Conservation (phyloP, 2,797 vertebrate genomes). For the Phylloscopus collybita region DNA sequence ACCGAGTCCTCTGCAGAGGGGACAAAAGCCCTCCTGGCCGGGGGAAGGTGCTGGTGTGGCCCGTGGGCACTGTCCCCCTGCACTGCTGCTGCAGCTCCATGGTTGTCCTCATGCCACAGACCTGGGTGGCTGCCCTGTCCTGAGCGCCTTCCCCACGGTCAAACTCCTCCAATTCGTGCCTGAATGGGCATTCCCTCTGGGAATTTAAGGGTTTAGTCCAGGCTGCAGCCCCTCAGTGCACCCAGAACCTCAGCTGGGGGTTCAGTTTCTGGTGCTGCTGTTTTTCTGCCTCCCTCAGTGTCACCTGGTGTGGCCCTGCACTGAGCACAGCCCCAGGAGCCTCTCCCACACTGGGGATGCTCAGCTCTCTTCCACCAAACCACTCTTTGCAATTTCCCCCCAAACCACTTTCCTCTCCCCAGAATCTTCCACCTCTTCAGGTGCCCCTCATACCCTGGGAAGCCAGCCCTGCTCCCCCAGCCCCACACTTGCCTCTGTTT, state of each 20-base stretch:
- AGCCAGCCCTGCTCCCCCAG: background rate
- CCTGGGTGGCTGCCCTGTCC: fast-evolving
- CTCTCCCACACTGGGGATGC: background rate
- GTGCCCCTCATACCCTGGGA: background rate
- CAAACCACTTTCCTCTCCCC: background rate
- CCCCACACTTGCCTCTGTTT: background rate
- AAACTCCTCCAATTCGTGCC: fast-evolving
- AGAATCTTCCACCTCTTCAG: background rate
- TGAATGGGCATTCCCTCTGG: fast-evolving
- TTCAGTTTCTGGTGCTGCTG: background rate
- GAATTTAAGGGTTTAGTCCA: no score
- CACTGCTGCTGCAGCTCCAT: fast-evolving
- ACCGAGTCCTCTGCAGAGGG: fast-evolving
- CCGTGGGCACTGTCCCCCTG: fast-evolving
- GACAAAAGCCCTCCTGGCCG: fast-evolving
- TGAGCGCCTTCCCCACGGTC: fast-evolving
- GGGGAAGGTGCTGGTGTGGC: fast-evolving
- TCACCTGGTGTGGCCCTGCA: fast-evolving
- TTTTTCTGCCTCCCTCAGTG: background rate
- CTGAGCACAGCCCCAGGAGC: fast-evolving
- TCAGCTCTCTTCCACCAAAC: background rate
- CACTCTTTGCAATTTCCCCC: no score
- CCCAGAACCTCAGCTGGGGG: fast-evolving
- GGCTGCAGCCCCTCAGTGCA: fast-evolving
- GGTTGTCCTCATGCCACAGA: fast-evolving